Evolutionary conservation across 2,888 invertebrate species (phyloP).

Genomic region (Nebria brevicollis): DNA sequence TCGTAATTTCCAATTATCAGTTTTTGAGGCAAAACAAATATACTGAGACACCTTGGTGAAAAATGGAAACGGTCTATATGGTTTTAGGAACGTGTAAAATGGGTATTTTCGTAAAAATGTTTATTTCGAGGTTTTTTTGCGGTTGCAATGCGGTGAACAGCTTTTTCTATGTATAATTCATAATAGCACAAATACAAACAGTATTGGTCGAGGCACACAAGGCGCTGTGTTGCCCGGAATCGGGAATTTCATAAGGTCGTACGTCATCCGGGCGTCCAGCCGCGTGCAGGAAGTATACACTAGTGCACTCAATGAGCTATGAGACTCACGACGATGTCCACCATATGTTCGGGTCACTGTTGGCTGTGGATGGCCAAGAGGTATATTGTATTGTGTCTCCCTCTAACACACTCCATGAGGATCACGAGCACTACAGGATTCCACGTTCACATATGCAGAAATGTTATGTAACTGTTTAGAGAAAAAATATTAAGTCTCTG

Average conservation of each 20-base stretch:
- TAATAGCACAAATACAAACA: too few species aligned
- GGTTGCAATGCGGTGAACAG: too few species aligned
- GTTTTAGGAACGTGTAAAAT: too few species aligned
- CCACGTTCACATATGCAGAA: neutral
- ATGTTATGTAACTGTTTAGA: neutral
- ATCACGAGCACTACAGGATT: neutral
- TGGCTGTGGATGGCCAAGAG: neutral
- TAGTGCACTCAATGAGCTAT: neutral
- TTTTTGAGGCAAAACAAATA: too few species aligned
- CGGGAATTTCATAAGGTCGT: neutral
- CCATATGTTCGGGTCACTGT: slow-evolving; percentile 1
- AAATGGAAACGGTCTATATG: too few species aligned
- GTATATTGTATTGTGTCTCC: neutral
- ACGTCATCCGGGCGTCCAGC: neutral
- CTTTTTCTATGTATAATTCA: too few species aligned
- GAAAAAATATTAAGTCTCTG: neutral
- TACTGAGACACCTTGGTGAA: too few species aligned
- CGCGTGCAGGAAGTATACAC: neutral
- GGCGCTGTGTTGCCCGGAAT: neutral
- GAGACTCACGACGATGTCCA: neutral
- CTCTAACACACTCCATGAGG: neutral
- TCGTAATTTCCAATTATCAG: too few species aligned
- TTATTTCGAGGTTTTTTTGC: too few species aligned
- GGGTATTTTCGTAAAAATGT: too few species aligned
- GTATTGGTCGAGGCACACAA: too few species aligned